phyloP scores from a whole-genome alignment of 1,140 invertebrate genomes.

The Colletes latitarsis region DNA sequence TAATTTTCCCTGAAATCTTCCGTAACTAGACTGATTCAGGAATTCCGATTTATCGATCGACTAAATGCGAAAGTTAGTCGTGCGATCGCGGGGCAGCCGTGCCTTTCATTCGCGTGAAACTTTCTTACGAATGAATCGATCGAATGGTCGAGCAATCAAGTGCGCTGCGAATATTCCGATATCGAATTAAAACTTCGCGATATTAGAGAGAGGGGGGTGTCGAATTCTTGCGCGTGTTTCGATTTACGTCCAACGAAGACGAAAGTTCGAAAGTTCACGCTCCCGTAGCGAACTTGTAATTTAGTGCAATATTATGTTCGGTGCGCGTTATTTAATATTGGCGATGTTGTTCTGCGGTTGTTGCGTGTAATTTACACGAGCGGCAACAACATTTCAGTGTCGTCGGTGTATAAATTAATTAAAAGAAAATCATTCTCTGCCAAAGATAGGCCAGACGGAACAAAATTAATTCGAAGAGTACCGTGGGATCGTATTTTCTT shows the following conservation, averaged over 20 bases:
- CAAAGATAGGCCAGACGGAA: too few relatives aligned
- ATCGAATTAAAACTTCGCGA: slow-evolving; percentile 34
- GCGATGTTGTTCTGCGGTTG: too few relatives aligned
- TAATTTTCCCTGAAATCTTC: slow-evolving; percentile 23
- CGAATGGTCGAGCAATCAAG: slow-evolving; percentile 33
- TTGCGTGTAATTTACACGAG: too few relatives aligned
- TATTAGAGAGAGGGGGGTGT: neutral
- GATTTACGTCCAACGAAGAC: neutral
- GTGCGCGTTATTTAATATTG: too few relatives aligned
- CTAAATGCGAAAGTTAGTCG: neutral
- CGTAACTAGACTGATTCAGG: slow-evolving; percentile 9
- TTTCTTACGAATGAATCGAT: slow-evolving; percentile 21
- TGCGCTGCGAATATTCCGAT: slow-evolving; percentile 36
- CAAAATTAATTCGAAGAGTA: too few relatives aligned
- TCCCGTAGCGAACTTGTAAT: too few relatives aligned
- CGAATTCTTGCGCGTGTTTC: slow-evolving; percentile 8
- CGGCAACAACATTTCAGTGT: too few relatives aligned
- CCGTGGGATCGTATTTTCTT: too few relatives aligned
- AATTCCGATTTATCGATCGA: slow-evolving; percentile 10
- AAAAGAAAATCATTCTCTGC: too few relatives aligned
- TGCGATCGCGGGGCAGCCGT: neutral
- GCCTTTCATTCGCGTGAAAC: slow-evolving; percentile 14
- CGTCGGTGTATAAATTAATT: too few relatives aligned
- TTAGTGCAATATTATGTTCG: too few relatives aligned
- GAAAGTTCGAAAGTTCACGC: neutral